These are phyloP conservation scores for Fistularia commersonii DNA, from an alignment of 2,797 vertebrate species.

Conservation along the genomic window DNA sequence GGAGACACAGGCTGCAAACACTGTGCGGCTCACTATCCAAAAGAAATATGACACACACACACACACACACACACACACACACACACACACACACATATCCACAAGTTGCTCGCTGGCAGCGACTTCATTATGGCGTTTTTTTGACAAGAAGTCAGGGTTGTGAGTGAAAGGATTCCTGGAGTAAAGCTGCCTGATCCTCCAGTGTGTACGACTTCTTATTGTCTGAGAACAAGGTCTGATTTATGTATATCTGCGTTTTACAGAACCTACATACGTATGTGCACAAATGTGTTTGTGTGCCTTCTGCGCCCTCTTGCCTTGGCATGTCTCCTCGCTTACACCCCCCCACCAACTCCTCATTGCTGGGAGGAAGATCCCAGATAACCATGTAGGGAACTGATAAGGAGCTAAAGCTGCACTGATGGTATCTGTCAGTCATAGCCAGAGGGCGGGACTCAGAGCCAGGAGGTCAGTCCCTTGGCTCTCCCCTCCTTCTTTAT, in stretches of 20 bases:
- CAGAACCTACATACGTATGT: conserved; percentile 27
- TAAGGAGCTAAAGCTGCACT: conserved; percentile 61
- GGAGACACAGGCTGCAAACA: conserved; percentile 64
- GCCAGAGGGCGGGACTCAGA: conserved; percentile 60
- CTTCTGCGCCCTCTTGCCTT: conserved; percentile 37
- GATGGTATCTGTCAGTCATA: conserved; percentile 79
- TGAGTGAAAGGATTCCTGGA: conserved; percentile 6
- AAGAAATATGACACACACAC: conserved; percentile 59
- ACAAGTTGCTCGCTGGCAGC: conserved; percentile 34
- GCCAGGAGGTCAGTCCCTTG: conserved; percentile 57
- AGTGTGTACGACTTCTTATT: too few relatives aligned
- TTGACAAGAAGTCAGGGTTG: conserved; percentile 30
- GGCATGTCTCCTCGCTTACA: conserved; percentile 22
- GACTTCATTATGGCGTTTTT: conserved; percentile 49
- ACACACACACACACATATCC: too few relatives aligned
- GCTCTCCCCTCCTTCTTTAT: conserved; percentile 55
- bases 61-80: conserved; percentile 29
- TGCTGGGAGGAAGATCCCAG: conserved; percentile 49
- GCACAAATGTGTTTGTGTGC: conserved; percentile 24
- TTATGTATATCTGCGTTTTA: too few relatives aligned
- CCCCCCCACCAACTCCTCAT: conserved; percentile 5
- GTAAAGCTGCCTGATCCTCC: background rate
- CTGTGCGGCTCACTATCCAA: conserved; percentile 52
- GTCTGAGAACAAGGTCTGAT: too few relatives aligned
- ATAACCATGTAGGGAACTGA: conserved; percentile 63